Percentiles rank a stretch among this genome's conserved stretches.
Conservation (phyloP, 2,797 vertebrate species). For the Meda fulgida region DNA sequence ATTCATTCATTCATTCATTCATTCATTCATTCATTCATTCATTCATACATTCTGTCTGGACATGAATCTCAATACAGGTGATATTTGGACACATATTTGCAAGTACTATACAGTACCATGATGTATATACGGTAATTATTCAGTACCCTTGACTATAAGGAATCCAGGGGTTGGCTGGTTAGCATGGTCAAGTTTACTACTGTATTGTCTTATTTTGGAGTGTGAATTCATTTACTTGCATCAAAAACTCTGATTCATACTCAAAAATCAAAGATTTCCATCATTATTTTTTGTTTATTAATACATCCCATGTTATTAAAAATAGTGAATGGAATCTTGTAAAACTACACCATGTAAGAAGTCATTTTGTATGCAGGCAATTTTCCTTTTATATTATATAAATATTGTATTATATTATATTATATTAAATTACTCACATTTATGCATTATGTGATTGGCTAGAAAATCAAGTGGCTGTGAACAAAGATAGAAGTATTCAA, state of each 20-base stretch:
- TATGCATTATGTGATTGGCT: too few species aligned
- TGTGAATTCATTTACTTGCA: not conserved
- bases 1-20: too few species aligned
- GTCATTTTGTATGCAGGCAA: too few species aligned
- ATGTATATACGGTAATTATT: not conserved
- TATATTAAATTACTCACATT: too few species aligned
- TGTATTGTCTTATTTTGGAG: not conserved
- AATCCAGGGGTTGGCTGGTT: not conserved
- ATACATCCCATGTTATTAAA: not conserved
- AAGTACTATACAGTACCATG: not conserved
- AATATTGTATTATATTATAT: not conserved
- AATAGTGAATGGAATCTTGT: not conserved
- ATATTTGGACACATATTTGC: not conserved
- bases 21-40: too few species aligned
- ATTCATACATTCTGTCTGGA: too few species aligned
- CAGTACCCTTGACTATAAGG: not conserved
- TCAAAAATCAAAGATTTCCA: not conserved
- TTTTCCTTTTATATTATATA: not conserved
- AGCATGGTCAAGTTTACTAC: not conserved
- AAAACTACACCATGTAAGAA: too few species aligned
- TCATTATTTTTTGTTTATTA: not conserved
- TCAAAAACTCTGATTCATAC: not conserved
- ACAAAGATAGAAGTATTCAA: not conserved
- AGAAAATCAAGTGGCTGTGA: too few species aligned
- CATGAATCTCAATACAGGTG: not conserved